Base-by-base conservation (phyloP, 2,113 vertebrate genomes). In the western clawed frog (Xenopus tropicalis) region DNA sequence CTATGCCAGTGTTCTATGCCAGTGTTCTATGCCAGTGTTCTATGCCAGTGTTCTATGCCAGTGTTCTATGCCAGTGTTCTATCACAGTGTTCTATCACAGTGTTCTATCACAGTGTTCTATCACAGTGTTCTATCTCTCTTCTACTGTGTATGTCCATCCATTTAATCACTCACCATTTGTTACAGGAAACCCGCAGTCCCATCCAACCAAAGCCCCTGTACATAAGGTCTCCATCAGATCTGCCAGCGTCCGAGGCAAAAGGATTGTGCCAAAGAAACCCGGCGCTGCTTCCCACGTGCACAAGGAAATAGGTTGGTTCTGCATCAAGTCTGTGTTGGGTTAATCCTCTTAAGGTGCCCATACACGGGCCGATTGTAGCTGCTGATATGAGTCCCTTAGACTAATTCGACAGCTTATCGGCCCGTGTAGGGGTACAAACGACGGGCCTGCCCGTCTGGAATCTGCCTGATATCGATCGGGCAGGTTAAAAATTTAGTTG, bases 221-320 rank as follows among this genome's bases (percentile, higher is more conserved):
- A 1, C 5, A 74, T 84, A 90, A 87, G 74, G 69, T 67, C n/a
- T 63, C 61, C 58, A 59, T 82, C n/a, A 88, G 82, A 77, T 69
- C 77, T 68, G 74, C 79, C 56, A 80, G 78, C 68, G 75, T 68
- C 58, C 86, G 84, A 88, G 83, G 68, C 12, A 91, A 84, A 79
- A 93, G 84, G 79, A 94, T 85, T 73, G 77, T 17, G 0, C 57
- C 12, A 4, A 92, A 85, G 83, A 94, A 86, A 72, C 66, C 4
- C n/a, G 1, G 1, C 58, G 2, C 78, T 77, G 42, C 82, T 77
- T 25, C 78, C 17, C 79, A 79, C 1, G 1, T 90, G 57, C 80
- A 1, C 57, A 90, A 89, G 80, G 87, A 89, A 81, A 79, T 80
- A 62, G 76, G 91, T 91, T 82, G 84, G 88, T 13, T 8, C 11